Base-by-base conservation (phyloP, 2,888 invertebrate genomes). In the Corbicula japonica region DNA sequence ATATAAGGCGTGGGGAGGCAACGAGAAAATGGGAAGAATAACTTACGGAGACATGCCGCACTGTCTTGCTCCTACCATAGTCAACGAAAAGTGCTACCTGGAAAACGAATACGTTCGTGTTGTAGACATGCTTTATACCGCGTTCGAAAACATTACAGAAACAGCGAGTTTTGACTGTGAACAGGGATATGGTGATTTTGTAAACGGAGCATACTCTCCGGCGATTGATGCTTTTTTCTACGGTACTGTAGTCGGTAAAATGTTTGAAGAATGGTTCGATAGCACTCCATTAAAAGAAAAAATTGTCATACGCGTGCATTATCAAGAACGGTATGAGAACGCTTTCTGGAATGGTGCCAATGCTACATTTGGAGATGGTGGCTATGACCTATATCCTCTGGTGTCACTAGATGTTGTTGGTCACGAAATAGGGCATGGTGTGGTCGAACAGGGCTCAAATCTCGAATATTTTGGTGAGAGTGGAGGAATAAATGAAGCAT, bases 401-500 rank as follows among this genome's bases (percentile, higher is more conserved):
- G 80, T 80, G 2, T 76, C 68, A 50, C 73, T 85, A 15, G 88
- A 88, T 48, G 71, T 87, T 2, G 71, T 87, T 15, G 84, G 79
- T 12, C 89, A 89, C 66, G 89, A 89, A 58, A 74, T 89, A 15
- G 86, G 74, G 0, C 89, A 89, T 50, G 89, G 88, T 2, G 60
- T 89, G 35, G 86, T 86, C 0, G 79, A 78, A 30, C 77, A 74
- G 6, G 65, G 75, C 63, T 87, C 88, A 3, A 69, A 80, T 30
- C 77, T 88, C 12, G 34, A 78, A 18, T 89, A 88, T 66, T 38
- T 6, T 1, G 84, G 73, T 18, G 82, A 89, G 61, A 78, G 85
- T 6, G 89, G 89, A 2, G 88, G 86, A 21, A 80, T 89, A 6
- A 87, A 88, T 61, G 89, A 89, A 71, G 87, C 87, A 5, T 87